phyloP scores from a whole-genome alignment of 2,888 invertebrate genomes.

The Tupiocoris notatus region DNA sequence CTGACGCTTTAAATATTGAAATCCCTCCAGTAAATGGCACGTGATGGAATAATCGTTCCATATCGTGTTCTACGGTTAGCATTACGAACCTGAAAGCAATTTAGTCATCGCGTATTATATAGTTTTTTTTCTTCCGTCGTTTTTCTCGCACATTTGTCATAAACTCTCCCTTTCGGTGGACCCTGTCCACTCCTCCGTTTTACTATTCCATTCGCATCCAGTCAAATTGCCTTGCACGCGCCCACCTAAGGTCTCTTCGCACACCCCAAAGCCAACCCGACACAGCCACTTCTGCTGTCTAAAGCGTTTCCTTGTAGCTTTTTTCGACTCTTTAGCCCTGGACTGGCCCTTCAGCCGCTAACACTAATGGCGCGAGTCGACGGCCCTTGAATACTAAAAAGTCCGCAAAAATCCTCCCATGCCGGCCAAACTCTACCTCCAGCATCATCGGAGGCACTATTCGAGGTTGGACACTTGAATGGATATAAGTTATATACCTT shows the following conservation, averaged over 20 bases:
- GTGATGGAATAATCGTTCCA: too few relatives aligned
- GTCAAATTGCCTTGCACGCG: not conserved
- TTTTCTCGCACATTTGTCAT: not conserved
- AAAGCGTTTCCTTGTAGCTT: slow-evolving; percentile 42
- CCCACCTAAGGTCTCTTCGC: not conserved
- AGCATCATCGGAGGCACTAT: too few relatives aligned
- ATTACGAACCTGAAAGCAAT: too few relatives aligned
- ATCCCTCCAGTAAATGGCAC: too few relatives aligned
- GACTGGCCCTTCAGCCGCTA: not conserved
- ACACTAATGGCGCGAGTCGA: slow-evolving; percentile 8
- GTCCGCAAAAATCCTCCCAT: not conserved
- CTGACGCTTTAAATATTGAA: too few relatives aligned
- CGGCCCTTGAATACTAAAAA: not conserved
- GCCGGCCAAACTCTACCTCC: not conserved
- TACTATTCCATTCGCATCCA: not conserved
- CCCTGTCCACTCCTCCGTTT: not conserved
- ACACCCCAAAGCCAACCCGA: too few relatives aligned
- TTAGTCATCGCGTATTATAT: too few relatives aligned
- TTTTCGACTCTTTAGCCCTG: slow-evolving; percentile 39
- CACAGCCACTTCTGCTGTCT: not conserved
- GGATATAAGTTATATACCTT: slow-evolving; percentile 28
- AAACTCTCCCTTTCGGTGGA: not conserved
- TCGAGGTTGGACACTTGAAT: not conserved
- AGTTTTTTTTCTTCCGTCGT: not conserved
- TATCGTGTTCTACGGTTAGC: too few relatives aligned